These are phyloP conservation scores for Siderastrea siderea DNA, from an alignment of 92 coral and sea anemone genomes.

Conservation along the genomic window DNA sequence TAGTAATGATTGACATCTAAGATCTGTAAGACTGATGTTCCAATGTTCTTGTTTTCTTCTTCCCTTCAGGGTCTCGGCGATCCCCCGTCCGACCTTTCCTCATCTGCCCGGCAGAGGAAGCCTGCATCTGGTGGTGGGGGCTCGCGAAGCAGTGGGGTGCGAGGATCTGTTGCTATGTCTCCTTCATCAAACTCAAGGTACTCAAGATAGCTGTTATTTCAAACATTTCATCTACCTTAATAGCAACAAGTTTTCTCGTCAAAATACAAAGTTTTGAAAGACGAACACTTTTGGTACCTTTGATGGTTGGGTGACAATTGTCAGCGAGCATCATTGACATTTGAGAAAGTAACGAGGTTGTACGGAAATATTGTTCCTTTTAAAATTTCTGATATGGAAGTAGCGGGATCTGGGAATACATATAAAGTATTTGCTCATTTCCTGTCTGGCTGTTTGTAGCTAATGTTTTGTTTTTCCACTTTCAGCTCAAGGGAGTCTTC, in stretches of 20 bases:
- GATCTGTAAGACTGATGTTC: not conserved
- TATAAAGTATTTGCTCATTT: not conserved
- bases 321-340: no score
- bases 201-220: not conserved
- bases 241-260: no score
- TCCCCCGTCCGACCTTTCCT: slow-evolving; percentile 88
- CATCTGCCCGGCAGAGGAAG: slow-evolving; percentile 92
- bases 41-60: not conserved
- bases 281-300: no score
- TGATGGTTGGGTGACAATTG: no score
- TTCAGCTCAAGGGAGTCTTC: slow-evolving; percentile 78
- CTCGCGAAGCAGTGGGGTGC: slow-evolving; percentile 82
- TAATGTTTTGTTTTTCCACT: not conserved
- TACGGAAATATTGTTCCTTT: no score
- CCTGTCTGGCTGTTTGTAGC: not conserved
- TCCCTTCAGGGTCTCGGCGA: slow-evolving; percentile 91
- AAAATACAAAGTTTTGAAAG: no score
- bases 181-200: slow-evolving; percentile 88
- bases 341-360: no score
- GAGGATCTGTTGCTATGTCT: slow-evolving; percentile 60
- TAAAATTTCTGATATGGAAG: no score
- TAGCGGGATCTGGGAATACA: no score
- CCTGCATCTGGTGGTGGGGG: slow-evolving; percentile 79
- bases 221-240: no score
- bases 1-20: not conserved